phyloP scores from a whole-genome alignment of 2,797 vertebrate genomes.

The Martes flavigula region DNA sequence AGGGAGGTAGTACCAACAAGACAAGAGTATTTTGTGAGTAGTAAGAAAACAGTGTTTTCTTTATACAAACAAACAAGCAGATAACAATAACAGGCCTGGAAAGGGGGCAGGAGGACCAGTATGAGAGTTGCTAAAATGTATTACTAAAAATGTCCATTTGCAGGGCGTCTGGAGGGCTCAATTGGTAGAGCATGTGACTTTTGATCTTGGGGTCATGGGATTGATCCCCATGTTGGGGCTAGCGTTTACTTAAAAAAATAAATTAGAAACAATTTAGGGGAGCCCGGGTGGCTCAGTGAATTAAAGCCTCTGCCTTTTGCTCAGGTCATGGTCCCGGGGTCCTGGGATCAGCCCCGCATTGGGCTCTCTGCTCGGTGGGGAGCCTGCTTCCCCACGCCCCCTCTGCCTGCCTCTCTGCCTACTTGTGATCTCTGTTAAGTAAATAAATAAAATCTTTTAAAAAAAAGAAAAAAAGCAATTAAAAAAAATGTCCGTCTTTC shows the following conservation, averaged over 20 bases:
- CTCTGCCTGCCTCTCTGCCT: no score
- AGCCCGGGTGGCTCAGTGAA: no score
- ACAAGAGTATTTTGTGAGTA: not conserved
- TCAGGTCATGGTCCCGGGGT: no score
- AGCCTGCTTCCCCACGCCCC: no score
- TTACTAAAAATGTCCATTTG: not conserved
- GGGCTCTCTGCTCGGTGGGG: no score
- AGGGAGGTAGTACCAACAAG: not conserved
- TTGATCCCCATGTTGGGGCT: not conserved
- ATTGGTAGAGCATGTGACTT: not conserved
- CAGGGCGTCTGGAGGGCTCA: not conserved
- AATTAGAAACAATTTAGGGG: no score
- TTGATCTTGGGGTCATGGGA: not conserved
- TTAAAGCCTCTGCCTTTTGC: no score
- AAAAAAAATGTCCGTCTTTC: not conserved
- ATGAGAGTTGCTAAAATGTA: not conserved
- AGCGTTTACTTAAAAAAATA: not conserved
- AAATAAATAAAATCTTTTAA: no score
- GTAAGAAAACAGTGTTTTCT: not conserved
- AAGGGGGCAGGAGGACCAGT: not conserved
- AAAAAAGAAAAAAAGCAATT: not conserved
- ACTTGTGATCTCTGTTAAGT: no score
- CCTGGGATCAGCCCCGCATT: fast-evolving
- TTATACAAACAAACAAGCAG: not conserved
- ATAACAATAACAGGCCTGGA: not conserved